Conservation (phyloP, 1,140 invertebrate genomes). For the Pogonomyrmex californicus region DNA sequence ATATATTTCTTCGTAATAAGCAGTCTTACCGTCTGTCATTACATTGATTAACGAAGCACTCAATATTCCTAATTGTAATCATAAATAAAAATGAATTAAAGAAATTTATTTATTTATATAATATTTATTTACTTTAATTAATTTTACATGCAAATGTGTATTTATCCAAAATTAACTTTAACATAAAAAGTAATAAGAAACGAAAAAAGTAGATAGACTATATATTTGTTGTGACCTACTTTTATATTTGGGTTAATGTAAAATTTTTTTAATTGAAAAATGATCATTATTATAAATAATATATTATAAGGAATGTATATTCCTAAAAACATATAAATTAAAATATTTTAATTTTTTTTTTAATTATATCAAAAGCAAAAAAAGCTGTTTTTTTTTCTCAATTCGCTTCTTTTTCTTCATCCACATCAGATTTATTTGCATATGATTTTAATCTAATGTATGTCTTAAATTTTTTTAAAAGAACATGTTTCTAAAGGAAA, state of each 20-base stretch:
- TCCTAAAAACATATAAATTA: neutral
- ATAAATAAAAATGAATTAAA: conserved; percentile 24
- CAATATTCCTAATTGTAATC: conserved; percentile 4
- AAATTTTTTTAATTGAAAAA: neutral
- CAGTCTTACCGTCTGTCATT: conserved; percentile 1
- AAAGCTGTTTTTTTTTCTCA: conserved; percentile 12
- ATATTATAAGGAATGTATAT: neutral
- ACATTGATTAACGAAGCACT: conserved; percentile 14
- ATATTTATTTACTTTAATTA: neutral
- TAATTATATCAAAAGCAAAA: neutral
- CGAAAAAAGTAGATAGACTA: neutral
- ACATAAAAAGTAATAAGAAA: neutral
- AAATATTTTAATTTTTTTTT: neutral
- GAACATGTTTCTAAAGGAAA: neutral
- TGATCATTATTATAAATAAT: conserved; percentile 5
- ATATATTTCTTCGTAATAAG: neutral
- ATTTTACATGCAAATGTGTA: conserved; percentile 5
- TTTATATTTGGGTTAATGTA: neutral
- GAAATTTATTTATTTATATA: neutral
- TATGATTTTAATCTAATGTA: conserved; percentile 20
- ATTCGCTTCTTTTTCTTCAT: neutral
- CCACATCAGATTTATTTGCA: conserved; percentile 38
- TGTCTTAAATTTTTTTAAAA: neutral
- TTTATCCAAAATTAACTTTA: conserved; percentile 4
- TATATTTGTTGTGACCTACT: neutral